Percentiles rank a stretch among this genome's conserved stretches.
Conservation (phyloP, 1,140 invertebrate species). For the Drosophila triauraria region DNA sequence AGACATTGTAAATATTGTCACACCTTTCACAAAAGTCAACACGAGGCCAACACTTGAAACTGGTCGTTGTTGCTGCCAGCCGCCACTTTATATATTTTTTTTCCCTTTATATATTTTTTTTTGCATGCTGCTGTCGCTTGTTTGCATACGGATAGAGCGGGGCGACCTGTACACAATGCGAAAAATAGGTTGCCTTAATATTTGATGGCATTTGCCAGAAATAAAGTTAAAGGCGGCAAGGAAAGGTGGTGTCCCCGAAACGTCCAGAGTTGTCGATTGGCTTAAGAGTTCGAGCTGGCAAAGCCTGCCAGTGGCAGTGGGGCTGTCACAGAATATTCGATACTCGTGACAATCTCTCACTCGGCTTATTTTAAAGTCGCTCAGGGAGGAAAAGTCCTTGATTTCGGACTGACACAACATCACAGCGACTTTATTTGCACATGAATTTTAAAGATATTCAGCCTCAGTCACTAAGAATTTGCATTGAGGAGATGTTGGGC, state of each 20-base stretch:
- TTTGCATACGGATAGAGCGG: constrained; percentile 27
- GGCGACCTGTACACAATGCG: constrained; percentile 7
- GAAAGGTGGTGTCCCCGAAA: background rate
- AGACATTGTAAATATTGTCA: constrained; percentile 72
- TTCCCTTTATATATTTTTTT: background rate
- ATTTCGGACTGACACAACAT: too few species aligned
- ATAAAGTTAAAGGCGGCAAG: too few species aligned
- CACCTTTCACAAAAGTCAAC: constrained; percentile 73
- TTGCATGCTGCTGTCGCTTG: constrained; percentile 29
- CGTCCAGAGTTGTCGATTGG: background rate
- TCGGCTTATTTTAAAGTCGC: background rate
- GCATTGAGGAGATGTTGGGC: too few species aligned
- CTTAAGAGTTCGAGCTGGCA: background rate
- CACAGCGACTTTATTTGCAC: too few species aligned
- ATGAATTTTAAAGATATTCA: too few species aligned
- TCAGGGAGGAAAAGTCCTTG: too few species aligned
- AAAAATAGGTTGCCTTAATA: constrained; percentile 4
- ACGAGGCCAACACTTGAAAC: constrained; percentile 59
- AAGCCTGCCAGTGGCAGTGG: background rate
- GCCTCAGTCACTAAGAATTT: too few species aligned
- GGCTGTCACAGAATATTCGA: constrained; percentile 1
- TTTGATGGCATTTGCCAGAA: constrained; percentile 1
- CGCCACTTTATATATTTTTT: constrained; percentile 16
- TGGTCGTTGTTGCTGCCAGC: constrained; percentile 15
- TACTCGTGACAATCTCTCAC: background rate